phyloP scores from a whole-genome alignment of 2,797 vertebrate species.

The Myotis vivesi region DNA sequence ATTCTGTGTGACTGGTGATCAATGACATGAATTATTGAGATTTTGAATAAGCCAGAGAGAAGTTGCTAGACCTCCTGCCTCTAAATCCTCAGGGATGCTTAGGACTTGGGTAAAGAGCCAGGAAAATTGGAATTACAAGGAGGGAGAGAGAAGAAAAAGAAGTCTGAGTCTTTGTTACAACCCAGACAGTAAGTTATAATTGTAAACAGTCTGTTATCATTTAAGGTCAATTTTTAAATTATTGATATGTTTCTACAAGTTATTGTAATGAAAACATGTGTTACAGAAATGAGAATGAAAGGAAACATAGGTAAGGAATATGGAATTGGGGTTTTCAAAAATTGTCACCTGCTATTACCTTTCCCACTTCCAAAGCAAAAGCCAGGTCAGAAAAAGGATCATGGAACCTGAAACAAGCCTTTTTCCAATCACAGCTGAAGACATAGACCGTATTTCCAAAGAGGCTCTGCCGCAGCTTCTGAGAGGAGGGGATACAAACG shows the following conservation, averaged over 20 bases:
- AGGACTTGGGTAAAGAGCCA: neutral
- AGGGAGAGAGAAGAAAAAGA: neutral
- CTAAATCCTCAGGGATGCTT: neutral
- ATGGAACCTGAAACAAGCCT: slow-evolving; percentile 86
- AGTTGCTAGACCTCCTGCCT: neutral
- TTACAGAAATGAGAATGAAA: neutral
- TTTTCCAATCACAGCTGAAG: slow-evolving; percentile 89
- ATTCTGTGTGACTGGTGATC: neutral
- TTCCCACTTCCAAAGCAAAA: slow-evolving; percentile 86
- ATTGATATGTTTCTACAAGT: neutral
- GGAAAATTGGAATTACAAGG: neutral
- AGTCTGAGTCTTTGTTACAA: neutral
- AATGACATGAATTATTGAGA: neutral
- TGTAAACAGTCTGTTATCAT: neutral
- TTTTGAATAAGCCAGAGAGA: slow-evolving; percentile 29
- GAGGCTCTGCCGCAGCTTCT: slow-evolving; percentile 88
- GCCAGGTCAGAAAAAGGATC: slow-evolving; percentile 82
- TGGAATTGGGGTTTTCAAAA: neutral
- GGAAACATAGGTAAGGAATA: neutral
- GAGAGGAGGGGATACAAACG: neutral
- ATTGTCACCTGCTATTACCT: slow-evolving; percentile 79
- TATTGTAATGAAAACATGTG: neutral
- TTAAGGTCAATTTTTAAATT: neutral
- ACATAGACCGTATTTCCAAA: slow-evolving; percentile 82
- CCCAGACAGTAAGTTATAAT: neutral